These are phyloP conservation scores for Prunella strophiata DNA, from an alignment of 2,797 vertebrate species.

Conservation along the genomic window DNA sequence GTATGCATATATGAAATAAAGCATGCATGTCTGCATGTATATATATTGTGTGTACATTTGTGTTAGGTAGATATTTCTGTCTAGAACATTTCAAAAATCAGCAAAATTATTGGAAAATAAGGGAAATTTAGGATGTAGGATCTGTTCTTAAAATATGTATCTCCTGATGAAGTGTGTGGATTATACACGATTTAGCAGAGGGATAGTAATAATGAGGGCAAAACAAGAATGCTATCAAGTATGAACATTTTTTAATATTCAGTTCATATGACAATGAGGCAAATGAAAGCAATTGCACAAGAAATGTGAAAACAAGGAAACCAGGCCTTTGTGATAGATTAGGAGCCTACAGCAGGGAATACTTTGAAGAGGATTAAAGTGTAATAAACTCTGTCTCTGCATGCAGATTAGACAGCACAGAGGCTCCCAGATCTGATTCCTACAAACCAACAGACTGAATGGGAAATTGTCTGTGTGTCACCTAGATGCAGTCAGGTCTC, in stretches of 20 bases:
- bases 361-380: background rate
- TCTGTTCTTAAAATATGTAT: background rate
- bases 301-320: background rate
- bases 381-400: background rate
- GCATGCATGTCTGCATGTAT: background rate
- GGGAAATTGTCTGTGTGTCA: background rate
- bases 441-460: background rate
- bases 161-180: background rate
- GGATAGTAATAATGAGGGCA: background rate
- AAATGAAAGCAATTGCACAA: background rate
- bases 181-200: accelerated
- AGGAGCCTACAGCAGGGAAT: background rate
- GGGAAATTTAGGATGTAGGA: background rate
- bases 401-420: background rate
- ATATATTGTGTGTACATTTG: background rate
- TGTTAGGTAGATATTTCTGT: background rate
- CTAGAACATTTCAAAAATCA: background rate
- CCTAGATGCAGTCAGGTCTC: background rate
- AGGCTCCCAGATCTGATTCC: background rate
- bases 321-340: background rate
- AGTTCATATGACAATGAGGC: background rate
- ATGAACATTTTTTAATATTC: background rate
- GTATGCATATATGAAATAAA: background rate
- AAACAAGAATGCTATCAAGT: background rate
- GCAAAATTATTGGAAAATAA: background rate